phyloP scores from a whole-genome alignment of 2,797 vertebrate species.

The Poecilia picta region DNA sequence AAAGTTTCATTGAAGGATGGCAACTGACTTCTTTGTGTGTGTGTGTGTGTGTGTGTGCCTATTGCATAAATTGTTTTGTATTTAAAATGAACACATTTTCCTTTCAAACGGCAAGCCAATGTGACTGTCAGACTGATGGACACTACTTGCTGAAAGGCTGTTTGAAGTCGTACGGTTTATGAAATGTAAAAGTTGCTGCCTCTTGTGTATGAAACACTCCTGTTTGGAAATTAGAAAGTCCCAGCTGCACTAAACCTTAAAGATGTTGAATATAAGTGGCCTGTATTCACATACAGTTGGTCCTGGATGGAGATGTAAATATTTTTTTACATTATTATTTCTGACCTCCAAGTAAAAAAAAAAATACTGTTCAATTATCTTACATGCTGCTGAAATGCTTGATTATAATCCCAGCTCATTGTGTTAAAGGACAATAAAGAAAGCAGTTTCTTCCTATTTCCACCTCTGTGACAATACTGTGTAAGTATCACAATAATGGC shows the following conservation, averaged over 20 bases:
- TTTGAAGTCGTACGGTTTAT: background rate
- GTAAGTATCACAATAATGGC: too few species aligned
- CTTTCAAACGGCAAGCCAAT: background rate
- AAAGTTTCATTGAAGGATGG: conserved; percentile 11
- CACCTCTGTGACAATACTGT: conserved; percentile 16
- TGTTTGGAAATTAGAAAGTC: conserved; percentile 1
- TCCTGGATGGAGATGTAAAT: background rate
- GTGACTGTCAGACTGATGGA: background rate
- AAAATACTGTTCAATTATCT: background rate
- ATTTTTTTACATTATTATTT: background rate
- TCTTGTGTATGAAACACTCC: background rate
- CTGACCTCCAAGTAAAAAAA: background rate
- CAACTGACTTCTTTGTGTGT: conserved; percentile 17
- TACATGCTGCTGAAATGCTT: conserved; percentile 23
- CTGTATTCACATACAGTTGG: conserved; percentile 2
- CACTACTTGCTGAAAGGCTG: background rate
- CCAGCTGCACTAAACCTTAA: conserved; percentile 26
- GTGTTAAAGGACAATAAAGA: background rate
- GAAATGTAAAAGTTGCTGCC: background rate
- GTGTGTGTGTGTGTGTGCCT: conserved; percentile 7
- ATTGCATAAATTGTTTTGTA: conserved; percentile 18
- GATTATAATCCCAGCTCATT: background rate
- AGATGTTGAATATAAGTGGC: conserved; percentile 55
- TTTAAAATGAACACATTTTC: conserved; percentile 24
- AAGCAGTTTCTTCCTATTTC: conserved; percentile 11